These are phyloP conservation scores for Rhipidura dahli DNA, from an alignment of 2,113 vertebrate genomes.

Conservation along the genomic window DNA sequence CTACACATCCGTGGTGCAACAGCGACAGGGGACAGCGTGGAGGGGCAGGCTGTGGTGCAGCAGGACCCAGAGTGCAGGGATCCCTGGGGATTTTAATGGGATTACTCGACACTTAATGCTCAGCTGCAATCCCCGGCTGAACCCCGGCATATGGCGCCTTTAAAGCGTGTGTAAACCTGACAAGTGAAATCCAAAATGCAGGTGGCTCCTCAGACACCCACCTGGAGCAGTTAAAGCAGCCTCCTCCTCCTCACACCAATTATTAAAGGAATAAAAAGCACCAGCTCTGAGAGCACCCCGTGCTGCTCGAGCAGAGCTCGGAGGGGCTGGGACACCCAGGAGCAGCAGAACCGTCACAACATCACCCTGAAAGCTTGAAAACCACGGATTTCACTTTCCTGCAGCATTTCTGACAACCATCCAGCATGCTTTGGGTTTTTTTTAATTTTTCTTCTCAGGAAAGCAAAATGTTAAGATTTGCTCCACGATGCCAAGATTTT, in stretches of 20 bases:
- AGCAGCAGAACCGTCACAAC: not conserved
- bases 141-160: not conserved
- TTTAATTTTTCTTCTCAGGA: not conserved
- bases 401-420: not conserved
- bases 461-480: conserved; percentile 6
- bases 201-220: not conserved
- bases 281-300: not conserved
- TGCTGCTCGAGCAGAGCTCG: not conserved
- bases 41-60: not conserved
- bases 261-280: not conserved
- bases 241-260: not conserved
- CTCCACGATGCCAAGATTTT: not conserved
- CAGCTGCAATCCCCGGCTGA: not conserved
- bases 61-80: not conserved
- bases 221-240: not conserved
- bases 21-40: not conserved
- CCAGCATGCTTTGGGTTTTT: not conserved
- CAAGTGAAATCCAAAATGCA: not conserved
- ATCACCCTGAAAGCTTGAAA: not conserved
- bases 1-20: too few species aligned
- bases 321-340: not conserved
- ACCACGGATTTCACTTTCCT: not conserved
- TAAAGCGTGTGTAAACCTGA: not conserved
- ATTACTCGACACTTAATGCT: not conserved
- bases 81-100: not conserved